phyloP scores from a whole-genome alignment of 2,113 vertebrate genomes.

The Promerops cafer region DNA sequence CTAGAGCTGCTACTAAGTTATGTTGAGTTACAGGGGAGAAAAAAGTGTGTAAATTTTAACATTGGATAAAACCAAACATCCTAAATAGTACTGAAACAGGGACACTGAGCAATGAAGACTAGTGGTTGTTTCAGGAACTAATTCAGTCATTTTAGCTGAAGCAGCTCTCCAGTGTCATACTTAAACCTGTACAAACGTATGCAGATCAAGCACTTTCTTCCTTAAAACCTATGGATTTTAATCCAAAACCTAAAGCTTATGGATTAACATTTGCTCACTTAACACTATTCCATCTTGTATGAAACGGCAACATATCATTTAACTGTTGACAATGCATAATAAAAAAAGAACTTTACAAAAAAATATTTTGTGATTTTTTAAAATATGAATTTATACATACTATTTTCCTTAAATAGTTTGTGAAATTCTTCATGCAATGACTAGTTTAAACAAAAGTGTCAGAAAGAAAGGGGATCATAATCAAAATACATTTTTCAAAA shows the following conservation, averaged over 20 bases:
- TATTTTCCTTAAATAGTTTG: not conserved
- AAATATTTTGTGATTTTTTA: constrained; percentile 11
- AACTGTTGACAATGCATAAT: constrained; percentile 50
- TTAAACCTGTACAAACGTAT: not conserved
- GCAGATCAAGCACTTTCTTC: not conserved
- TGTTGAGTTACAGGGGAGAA: not conserved
- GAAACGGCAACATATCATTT: constrained; percentile 9
- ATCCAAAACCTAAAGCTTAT: no score
- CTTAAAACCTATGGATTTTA: not conserved
- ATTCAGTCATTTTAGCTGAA: not conserved
- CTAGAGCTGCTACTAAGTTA: not conserved
- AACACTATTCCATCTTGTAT: constrained; percentile 23
- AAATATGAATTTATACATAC: not conserved
- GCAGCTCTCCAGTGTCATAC: not conserved
- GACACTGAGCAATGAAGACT: not conserved
- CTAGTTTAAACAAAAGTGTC: not conserved
- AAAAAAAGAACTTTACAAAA: constrained; percentile 60
- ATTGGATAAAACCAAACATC: not conserved
- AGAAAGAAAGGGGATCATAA: not conserved
- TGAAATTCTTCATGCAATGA: not conserved
- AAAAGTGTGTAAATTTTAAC: not conserved
- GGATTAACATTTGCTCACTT: constrained; percentile 32
- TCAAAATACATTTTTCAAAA: not conserved
- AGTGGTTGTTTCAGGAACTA: not conserved
- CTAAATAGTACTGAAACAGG: not conserved